Base-by-base conservation (phyloP, 2,888 invertebrate species). In the Eristalinus sepulchralis region DNA sequence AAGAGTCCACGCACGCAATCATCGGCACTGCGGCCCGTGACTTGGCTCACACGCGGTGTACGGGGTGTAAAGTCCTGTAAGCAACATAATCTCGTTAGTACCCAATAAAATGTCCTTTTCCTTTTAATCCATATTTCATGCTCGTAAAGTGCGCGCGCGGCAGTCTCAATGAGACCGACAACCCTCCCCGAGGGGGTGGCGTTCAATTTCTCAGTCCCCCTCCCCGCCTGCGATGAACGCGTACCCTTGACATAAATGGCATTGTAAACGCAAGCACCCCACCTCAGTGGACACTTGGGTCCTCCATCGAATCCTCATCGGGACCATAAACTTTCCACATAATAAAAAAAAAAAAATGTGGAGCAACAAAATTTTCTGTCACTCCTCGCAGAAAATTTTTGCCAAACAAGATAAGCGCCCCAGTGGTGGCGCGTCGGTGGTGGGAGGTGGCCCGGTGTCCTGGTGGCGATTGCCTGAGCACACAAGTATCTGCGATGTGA, bases 281-380 rank as follows among this genome's bases (percentile, higher is more conserved):
- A 31, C 47, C 64, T 64, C 70, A 34, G 33, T 70, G 83, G 75
- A 78, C 75, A 67, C 71, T 83, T 66, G 63, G 55, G 78, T 70
- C 64, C 59, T 70, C 27, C 77, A 81, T 82, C 63, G 75, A 87
- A 79, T 80, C 68, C 83, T 76, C 83, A 83, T 83, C 72, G 83
- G 76, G 75, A 76, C 71, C 76, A 87, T 83, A 83, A 87, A 83
- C 83, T 72, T 70, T 87, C 76, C 80, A 80, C 76, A 78, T 77
- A 83, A 87, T 83, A 87, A 87, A 80, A 87, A 80, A 24, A 64
- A 64, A 36, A 64, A 10, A 63, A 27, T n/a, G 22, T 63, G 72
- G 72, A 76, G 73, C 83, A 83, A 87, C 83, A 79, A 67, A 76
- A 66, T 60, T 55, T n/a, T 66, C 79, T 72, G 80, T 71, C 72